Base-by-base conservation (phyloP, 2,797 vertebrate genomes). In the Xenentodon cancila region DNA sequence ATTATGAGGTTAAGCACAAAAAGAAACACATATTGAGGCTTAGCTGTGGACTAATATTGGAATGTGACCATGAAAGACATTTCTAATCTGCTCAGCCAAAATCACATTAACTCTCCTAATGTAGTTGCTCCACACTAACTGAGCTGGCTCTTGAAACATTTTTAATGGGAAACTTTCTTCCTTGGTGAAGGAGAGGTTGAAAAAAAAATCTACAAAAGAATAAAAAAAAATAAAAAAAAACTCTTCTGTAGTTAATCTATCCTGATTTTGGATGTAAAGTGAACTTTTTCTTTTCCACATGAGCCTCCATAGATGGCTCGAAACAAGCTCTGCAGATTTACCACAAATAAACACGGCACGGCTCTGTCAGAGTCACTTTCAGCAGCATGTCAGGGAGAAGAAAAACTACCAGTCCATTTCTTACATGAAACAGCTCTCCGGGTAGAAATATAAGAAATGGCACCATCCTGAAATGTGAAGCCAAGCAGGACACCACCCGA, bases 1-100 rank as follows among this genome's bases (percentile, higher is more conserved):
- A 86, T 91, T 93, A 92, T 93, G 90, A 91, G 92, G 92, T 92
- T 92, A 92, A 90, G 83, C 74, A 91, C 89, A 92, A 93, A 47
- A 91, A 83, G 86, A 88, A 92, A 89, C 85, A 85, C 79, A 85
- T 87, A 88, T 91, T 85, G 80, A 64, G 84, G 89, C 86, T 93
- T 91, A 92, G 88, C 88, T 75, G 80, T 70, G 88, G 85, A 88
- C 89, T 92, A 90, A 92, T 89, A 89, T 91, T 87, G 86, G 91
- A 92, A 89, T 86, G 89, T 84, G 84, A 89, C 91, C 89, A 92
- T 92, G 92, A 92, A 92, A 93, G 91, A 93, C 89, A 84, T 91
- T 92, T 92, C 82, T 93, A 93, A 93, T 92, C 92, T 93, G 84
- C 89, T 91, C 89, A 87, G 77, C 76, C 80, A 81, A 93, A 93